A percentile compares a stretch with the other conserved stretches of the same genome.
Conservation (phyloP, 2,888 invertebrate genomes). For the Rambutsinella grinnellia region DNA sequence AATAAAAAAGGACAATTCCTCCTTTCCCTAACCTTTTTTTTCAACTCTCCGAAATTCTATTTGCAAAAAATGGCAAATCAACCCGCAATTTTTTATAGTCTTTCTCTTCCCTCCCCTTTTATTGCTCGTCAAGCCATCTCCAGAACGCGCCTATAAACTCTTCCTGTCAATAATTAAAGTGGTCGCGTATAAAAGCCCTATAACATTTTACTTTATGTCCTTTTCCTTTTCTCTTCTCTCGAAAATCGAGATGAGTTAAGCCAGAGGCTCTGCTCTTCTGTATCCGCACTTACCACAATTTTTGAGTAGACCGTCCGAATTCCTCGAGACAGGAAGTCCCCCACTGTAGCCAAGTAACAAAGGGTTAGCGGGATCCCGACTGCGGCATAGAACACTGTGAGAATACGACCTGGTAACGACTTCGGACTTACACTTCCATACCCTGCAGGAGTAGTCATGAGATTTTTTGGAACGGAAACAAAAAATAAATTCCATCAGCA, state of each 20-base stretch:
- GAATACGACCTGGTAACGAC: constrained; percentile 65
- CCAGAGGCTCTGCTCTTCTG: too few species aligned
- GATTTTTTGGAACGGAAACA: too few species aligned
- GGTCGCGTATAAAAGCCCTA: neutral
- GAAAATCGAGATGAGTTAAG: neutral
- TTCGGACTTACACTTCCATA: constrained; percentile 66
- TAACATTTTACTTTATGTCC: neutral
- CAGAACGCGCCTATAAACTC: constrained; percentile 16
- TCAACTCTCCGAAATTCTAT: too few species aligned
- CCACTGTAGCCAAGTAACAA: constrained; percentile 66
- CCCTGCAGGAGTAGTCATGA: too few species aligned
- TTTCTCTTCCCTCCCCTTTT: constrained; percentile 16
- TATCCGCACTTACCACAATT: constrained; percentile 61
- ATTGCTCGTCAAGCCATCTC: constrained; percentile 43
- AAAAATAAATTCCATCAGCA: too few species aligned
- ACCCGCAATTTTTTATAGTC: neutral
- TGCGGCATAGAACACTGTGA: constrained; percentile 66
- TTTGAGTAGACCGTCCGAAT: constrained; percentile 66
- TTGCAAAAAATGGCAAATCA: too few species aligned
- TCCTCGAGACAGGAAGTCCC: constrained; percentile 66
- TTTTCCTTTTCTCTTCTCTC: neutral
- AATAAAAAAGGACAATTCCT: neutral
- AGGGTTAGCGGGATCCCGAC: constrained; percentile 66
- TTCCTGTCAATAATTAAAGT: constrained; percentile 50
- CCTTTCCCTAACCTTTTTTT: neutral